phyloP scores from a whole-genome alignment of 2,797 vertebrate species.

The Falco concolor region DNA sequence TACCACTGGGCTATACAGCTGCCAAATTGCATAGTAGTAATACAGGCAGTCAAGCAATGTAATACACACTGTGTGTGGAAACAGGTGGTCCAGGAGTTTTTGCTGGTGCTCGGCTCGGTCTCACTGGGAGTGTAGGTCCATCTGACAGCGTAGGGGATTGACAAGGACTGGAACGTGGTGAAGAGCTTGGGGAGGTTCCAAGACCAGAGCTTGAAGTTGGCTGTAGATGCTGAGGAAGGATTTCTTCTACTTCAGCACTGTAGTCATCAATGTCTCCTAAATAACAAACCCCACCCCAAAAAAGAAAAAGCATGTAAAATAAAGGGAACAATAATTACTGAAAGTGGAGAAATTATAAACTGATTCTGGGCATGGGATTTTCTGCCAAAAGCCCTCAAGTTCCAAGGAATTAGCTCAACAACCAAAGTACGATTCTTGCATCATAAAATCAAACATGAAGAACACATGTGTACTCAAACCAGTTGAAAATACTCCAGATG shows the following conservation, averaged over 20 bases:
- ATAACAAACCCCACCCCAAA: not conserved
- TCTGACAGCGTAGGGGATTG: constrained; percentile 91
- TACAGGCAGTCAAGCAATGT: not conserved
- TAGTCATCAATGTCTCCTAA: constrained; percentile 92
- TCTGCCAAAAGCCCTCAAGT: not conserved
- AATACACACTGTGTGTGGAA: constrained; percentile 61
- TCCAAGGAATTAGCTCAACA: not conserved
- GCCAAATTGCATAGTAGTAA: not conserved
- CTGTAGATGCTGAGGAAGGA: constrained; percentile 93
- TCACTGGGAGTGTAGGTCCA: constrained; percentile 74
- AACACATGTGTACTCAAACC: not conserved
- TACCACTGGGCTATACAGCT: not conserved
- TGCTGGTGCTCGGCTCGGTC: constrained; percentile 80
- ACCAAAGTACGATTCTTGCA: not conserved
- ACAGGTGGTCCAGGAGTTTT: constrained; percentile 78
- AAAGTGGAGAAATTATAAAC: not conserved
- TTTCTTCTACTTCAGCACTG: constrained; percentile 87
- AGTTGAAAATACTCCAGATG: not conserved
- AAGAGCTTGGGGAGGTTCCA: constrained; percentile 85
- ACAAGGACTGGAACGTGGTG: constrained; percentile 89
- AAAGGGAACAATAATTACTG: not conserved
- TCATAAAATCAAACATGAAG: not conserved
- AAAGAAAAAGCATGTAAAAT: not conserved
- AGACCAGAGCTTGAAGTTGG: constrained; percentile 78
- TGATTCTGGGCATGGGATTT: not conserved